Percentiles rank a stretch among this genome's conserved stretches.
Conservation (phyloP, 2,113 vertebrate species). For the Notarius lentiginosus region DNA sequence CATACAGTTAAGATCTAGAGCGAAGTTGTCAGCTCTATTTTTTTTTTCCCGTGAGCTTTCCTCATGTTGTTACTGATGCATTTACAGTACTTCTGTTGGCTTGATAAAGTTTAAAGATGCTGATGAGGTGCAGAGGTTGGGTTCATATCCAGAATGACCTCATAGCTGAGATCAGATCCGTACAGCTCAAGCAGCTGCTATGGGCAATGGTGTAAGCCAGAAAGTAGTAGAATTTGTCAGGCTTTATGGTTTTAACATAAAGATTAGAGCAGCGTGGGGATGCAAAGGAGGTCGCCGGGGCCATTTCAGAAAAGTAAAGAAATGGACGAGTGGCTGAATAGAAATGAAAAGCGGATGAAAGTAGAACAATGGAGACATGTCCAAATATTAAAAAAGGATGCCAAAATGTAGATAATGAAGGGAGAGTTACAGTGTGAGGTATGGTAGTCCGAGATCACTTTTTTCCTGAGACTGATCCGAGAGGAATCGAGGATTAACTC, state of each 20-base stretch:
- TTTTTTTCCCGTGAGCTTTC: neutral
- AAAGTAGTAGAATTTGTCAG: conserved; percentile 7
- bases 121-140: neutral
- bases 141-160: conserved; percentile 12
- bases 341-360: neutral
- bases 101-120: neutral
- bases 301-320: neutral
- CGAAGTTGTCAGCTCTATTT: neutral
- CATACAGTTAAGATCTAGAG: neutral
- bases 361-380: neutral
- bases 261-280: conserved; percentile 20
- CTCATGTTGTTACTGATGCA: neutral
- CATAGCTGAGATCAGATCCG: conserved; percentile 15
- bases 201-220: conserved; percentile 10
- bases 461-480: conserved; percentile 65
- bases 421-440: neutral
- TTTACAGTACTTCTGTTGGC: neutral
- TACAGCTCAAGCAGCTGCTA: conserved; percentile 15
- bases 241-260: conserved; percentile 34
- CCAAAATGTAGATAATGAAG: neutral
- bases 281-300: conserved; percentile 1
- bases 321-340: conserved; percentile 12
- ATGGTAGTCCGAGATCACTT: conserved; percentile 25
- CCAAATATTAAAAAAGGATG: neutral
- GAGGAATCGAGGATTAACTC: conserved; percentile 66